Evolutionary conservation across 2,797 vertebrate genomes (phyloP), one percentile per base, ranked within the genome.

Genomic region (Prunella strophiata): DNA sequence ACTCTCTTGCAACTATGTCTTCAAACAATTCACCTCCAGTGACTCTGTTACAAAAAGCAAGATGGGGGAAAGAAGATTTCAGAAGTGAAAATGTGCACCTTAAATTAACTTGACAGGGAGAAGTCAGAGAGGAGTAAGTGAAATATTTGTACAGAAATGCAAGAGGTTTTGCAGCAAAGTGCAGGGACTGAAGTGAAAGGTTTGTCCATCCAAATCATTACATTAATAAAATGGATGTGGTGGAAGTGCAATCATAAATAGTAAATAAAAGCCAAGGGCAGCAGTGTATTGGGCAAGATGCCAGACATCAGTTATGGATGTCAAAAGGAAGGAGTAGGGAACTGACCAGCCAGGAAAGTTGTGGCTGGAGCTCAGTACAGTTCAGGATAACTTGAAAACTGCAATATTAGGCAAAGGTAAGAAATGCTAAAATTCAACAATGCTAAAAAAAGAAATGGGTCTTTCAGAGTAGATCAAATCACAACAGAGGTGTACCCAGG

Each of bases 1-100:
- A 99, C 91, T 99, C 99, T 96, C 99, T 98, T 84, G 99, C 99
- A 92, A 99, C 99, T 65, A 99, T 99, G 95, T 99, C 99, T 97
- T 99, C 99, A 97, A 99, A 99, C 91, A 99, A 95, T 97, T 99
- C 99, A 20, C 99, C 99, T 55, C 99, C 99, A 14, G 99, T 99
- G 67, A 99, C 99, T 98, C 99, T 99, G 98, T 65, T 82, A 57
- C 75, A 72, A 97, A 73, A 97, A 67, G 52, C 16, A 86, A 91
- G 85, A 90, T 11, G 52, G 23, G n/a, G 73, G 90, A 86, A 90
- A 82, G 17, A 40, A 77, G n/a, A 93, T 73, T 90, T 94, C 71
- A 81, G 45, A 79, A 73, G 13, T n/a, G 70, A 81, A 82, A 84
- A 88, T 0, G 19, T 17, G 10, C 30, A 76, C 26, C 43, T 65